Evolutionary conservation across 1,140 invertebrate genomes (phyloP), one percentile per base, ranked within the genome.

Genomic region (Parapsyche elsis): DNA sequence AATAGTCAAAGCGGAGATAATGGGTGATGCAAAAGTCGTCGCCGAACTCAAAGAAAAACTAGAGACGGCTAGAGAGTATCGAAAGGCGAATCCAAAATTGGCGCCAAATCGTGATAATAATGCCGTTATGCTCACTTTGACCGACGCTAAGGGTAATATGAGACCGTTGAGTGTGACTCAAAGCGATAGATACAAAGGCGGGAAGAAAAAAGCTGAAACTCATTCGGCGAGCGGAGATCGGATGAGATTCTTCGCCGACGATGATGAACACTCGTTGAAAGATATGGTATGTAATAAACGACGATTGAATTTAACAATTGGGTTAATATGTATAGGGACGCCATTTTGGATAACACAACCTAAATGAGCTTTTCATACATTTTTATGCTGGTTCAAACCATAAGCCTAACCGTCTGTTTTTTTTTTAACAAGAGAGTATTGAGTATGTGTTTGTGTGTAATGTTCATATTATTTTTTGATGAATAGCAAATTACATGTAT

Each of bases 1-100:
- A 89, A 92, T 97, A 80, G 87, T 98, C 0, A 97, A 97, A 89
- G 97, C 97, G 30, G 96, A 98, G 91, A 92, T 97, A 81, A 92
- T 97, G 89, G 96, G 96, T 53, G 93, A 98, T 86, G 87, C 86
- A 74, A 90, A 91, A 81, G 85, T 95, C 74, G 93, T 93, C 1
- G 84, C 86, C 38, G 90, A 95, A 84, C 87, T 98, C 5, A 96
- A 96, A 89, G 78, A 84, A 5, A 92, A 97, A 87, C 87, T 98
- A 53, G 92, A 95, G 80, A 88, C 87, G 24, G 95, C 95, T 0
- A 91, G 92, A 84, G 88, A 92, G 84, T 87, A 86, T 61, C 88
- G 90, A 16, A 90, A 91, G 83, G 87, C 90, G 82, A 87, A 89
- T 84, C 85, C 87, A 57, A 79, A 80, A 7, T 12, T 45, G 0